Evolutionary conservation across 2,888 invertebrate species (phyloP), one percentile per base, ranked within the genome.

Genomic region (Caenorhabditis afra): DNA sequence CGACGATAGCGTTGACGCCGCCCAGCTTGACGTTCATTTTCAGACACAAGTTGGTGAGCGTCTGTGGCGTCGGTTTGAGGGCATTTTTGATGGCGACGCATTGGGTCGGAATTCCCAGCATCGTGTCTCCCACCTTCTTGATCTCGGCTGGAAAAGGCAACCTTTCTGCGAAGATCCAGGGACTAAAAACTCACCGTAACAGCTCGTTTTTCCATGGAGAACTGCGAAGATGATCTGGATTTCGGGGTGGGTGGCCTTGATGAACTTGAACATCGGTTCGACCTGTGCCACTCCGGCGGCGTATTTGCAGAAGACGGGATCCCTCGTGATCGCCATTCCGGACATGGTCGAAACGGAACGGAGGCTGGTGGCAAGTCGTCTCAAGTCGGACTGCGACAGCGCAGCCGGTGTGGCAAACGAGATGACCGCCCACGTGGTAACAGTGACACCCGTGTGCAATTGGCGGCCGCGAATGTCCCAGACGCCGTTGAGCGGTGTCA

Each of bases 381-480:
- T 93, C 83, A 99, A 93, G 0, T 97, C 95, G 91, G 98, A 97
- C 91, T 99, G 99, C 53, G 97, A 93, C 35, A 98, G 98, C 4
- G 96, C 97, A 84, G 98, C 93, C 91, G 98, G 98, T 2, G 98
- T 97, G 5, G 99, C 99, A 91, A 99, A 99, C 91, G 99, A 99
- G 37, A 99, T 99, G 87, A 99, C 99, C 16, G 99, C 99, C 99
- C 99, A 99, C 16, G 97, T 79, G 83, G 97, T 93, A 85, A 99
- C 98, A 92, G 99, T 98, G 7, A 99, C 97, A 52, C 99, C 99
- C 85, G 97, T 97, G 92, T 97, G 99, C 92, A 99, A 99, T 92
- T 99, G 99, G 91, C 99, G 99, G 64, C 99, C 99, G 74, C 99
- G 93, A 99, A 99, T 99, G 91, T 99, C 99, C 99, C 99, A 99